These are phyloP conservation scores for Cardinalis cardinalis DNA, from an alignment of 2,113 vertebrate species.

Conservation along the genomic window DNA sequence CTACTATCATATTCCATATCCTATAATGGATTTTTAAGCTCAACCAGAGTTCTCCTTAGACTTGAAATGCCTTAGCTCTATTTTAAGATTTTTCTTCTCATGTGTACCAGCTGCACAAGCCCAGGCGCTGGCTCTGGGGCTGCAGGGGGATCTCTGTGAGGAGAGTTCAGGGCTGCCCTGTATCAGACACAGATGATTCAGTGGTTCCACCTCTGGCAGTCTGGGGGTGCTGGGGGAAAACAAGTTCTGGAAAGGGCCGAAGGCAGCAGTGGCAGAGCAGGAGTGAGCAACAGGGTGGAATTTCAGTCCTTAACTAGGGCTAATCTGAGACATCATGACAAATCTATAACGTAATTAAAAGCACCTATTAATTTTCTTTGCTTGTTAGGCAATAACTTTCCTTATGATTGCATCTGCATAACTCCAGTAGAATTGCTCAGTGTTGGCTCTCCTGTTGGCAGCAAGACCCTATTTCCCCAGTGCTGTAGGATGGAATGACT, in stretches of 20 bases:
- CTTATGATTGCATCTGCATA: neutral
- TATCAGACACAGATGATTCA: fast-evolving
- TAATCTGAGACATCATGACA: neutral
- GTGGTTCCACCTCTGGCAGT: neutral
- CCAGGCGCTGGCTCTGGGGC: fast-evolving
- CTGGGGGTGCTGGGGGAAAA: neutral
- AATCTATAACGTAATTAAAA: neutral
- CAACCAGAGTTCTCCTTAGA: neutral
- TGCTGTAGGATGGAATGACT: neutral
- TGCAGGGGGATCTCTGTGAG: neutral
- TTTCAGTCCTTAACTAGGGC: neutral
- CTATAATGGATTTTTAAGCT: neutral
- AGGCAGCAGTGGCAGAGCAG: neutral
- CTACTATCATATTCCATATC: too few species aligned
- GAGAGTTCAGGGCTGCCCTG: neutral
- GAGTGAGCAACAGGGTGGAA: neutral
- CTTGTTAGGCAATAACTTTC: neutral
- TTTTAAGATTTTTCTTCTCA: neutral
- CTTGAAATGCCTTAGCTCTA: neutral
- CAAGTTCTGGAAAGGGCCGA: neutral
- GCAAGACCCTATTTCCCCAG: neutral
- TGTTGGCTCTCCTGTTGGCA: neutral
- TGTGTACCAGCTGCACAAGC: fast-evolving
- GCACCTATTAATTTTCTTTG: neutral
- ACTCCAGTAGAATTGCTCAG: neutral